These are phyloP conservation scores for Pheosia gnoma DNA, from an alignment of 2,888 invertebrate genomes.

Conservation along the genomic window DNA sequence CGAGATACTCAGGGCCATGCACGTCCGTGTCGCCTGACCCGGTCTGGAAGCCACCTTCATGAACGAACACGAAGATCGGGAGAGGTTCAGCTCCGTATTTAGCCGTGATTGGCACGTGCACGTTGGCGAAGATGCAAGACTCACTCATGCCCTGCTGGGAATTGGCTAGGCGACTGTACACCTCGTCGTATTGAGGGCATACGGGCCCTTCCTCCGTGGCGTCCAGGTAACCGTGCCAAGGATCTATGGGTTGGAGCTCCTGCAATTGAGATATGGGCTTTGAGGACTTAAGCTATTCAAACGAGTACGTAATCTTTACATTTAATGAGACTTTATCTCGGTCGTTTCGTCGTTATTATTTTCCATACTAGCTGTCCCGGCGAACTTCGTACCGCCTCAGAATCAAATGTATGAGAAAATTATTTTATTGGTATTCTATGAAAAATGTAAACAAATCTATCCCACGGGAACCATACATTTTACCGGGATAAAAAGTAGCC, in stretches of 20 bases:
- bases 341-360: too few relatives aligned
- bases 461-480: too few relatives aligned
- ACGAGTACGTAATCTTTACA: too few relatives aligned
- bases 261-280: neutral
- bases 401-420: too few relatives aligned
- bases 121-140: constrained; percentile 59
- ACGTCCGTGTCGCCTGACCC: constrained; percentile 42
- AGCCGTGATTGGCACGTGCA: constrained; percentile 50
- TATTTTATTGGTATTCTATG: too few relatives aligned
- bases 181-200: constrained; percentile 82
- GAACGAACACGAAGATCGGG: constrained; percentile 64
- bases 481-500: too few relatives aligned
- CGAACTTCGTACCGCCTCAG: too few relatives aligned
- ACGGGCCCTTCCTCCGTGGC: constrained; percentile 69
- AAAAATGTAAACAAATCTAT: too few relatives aligned
- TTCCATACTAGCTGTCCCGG: too few relatives aligned
- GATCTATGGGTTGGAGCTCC: neutral
- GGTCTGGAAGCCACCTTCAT: constrained; percentile 61
- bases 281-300: too few relatives aligned
- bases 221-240: neutral
- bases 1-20: constrained; percentile 44
- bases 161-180: constrained; percentile 47
- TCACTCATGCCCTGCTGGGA: constrained; percentile 46
- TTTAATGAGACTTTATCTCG: too few relatives aligned
- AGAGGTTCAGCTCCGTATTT: constrained; percentile 15